Evolutionary conservation across 2,797 vertebrate species (phyloP), one percentile per base, ranked within the genome.

Genomic region (Phaenicophaeus curvirostris): DNA sequence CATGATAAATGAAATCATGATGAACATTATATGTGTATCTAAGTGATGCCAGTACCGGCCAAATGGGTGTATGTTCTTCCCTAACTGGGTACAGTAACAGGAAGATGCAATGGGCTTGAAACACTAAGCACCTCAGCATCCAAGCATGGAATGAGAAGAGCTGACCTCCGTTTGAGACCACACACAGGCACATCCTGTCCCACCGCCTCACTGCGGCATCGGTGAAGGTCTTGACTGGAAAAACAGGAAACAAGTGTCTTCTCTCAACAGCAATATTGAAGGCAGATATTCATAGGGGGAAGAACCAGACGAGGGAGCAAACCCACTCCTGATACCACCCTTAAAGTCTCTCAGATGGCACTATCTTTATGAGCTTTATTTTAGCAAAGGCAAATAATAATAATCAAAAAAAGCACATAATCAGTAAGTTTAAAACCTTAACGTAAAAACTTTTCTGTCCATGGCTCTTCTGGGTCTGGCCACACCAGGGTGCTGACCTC

Each of bases 161-260:
- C 37, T 90, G 90, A 93, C 80, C 90, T 92, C 59, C 81, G 93
- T 86, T 71, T 90, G 74, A 90, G 75, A 85, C 72, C 68, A 84
- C 31, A 18, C 0, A 28, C 0, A 14, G 41, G 42, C 44, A 88
- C 86, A 91, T 91, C 86, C 95, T 86, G 63, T 62, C 73, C 82
- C 67, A 58, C 19, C 0, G 0, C 61, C 77, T 57, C 2, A 1
- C 41, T 77, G 65, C 57, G 0, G 0, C 37, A 37, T 10, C 0
- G 0, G 39, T 62, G 58, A 89, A 81, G 62, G 80, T 65, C 46
- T 68, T 1, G 0, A 54, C 1, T 55, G 61, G 15, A 66, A 93
- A 94, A 95, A 85, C 86, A 95, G 88, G 86, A 93, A 93, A 78
- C 3, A 1, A 67, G 10, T 19, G n/a, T 54, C 66, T 86, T 80